Conservation (phyloP, 2,113 vertebrate genomes). For the Corythaeola cristata region DNA sequence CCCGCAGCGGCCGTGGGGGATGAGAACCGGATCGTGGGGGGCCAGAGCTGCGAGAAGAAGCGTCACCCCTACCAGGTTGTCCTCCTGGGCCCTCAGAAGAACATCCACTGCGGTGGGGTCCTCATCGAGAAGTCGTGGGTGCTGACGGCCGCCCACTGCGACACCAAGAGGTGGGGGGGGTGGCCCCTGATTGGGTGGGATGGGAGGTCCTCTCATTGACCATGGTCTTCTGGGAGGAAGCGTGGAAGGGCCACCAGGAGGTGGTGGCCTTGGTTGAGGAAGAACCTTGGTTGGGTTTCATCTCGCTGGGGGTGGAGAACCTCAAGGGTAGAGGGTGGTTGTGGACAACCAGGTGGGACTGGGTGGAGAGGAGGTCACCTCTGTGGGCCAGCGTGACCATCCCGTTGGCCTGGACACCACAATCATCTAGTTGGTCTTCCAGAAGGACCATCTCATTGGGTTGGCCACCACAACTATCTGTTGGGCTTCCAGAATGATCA, state of each 20-base stretch:
- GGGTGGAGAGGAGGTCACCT: background rate
- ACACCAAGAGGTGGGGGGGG: background rate
- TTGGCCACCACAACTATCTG: background rate
- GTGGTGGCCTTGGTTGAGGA: rapidly evolving
- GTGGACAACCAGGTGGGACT: background rate
- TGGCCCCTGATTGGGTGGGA: no score
- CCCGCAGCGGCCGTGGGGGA: background rate
- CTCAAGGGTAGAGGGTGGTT: background rate
- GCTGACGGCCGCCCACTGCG: slow-evolving; percentile 89
- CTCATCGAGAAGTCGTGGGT: slow-evolving; percentile 85
- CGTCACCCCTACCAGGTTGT: slow-evolving; percentile 14
- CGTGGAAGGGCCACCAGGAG: rapidly evolving
- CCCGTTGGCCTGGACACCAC: background rate
- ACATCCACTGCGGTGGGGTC: slow-evolving; percentile 81
- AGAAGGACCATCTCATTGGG: background rate
- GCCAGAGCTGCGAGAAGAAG: background rate
- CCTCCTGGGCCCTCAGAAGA: background rate
- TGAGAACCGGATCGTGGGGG: background rate
- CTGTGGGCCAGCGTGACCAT: background rate
- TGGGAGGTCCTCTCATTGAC: background rate
- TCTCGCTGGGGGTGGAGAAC: background rate
- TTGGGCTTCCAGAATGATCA: background rate
- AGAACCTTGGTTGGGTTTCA: background rate
- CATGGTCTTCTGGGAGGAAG: no score
- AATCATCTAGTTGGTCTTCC: background rate